phyloP scores from a whole-genome alignment of 2,888 invertebrate genomes.

The Glaucopsyche alexis region DNA sequence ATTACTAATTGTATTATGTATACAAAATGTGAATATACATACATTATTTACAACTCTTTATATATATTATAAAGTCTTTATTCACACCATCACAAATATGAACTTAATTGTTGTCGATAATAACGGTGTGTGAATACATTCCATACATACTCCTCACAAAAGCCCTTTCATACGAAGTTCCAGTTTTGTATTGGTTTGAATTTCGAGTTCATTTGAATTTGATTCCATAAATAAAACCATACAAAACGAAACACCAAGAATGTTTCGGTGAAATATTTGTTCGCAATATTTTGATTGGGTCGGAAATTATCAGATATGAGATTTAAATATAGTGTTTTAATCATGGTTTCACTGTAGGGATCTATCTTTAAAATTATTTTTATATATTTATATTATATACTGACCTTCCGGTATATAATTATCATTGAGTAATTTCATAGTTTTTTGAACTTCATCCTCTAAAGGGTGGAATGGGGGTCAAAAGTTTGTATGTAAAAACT shows the following conservation, averaged over 20 bases:
- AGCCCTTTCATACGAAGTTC: constrained; percentile 2
- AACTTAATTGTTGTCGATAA: constrained; percentile 5
- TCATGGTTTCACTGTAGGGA: neutral
- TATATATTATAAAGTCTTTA: too few species aligned
- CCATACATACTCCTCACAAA: neutral
- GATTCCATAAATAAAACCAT: constrained; percentile 11
- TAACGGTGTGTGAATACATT: neutral
- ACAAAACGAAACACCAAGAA: constrained; percentile 1
- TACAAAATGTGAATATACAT: too few species aligned
- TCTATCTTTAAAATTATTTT: too few species aligned
- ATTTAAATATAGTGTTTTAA: neutral
- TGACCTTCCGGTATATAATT: too few species aligned
- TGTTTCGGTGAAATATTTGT: neutral
- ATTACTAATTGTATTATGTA: neutral
- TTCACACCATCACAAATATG: neutral
- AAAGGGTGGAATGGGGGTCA: too few species aligned
- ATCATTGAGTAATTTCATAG: too few species aligned
- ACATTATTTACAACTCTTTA: neutral
- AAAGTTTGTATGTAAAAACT: too few species aligned
- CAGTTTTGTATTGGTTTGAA: constrained; percentile 4
- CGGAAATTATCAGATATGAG: neutral
- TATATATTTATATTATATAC: too few species aligned
- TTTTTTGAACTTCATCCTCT: too few species aligned
- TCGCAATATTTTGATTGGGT: neutral
- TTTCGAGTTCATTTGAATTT: constrained; percentile 9